Conservation (phyloP, 2,888 invertebrate genomes). For the Choreutis nemorana region DNA sequence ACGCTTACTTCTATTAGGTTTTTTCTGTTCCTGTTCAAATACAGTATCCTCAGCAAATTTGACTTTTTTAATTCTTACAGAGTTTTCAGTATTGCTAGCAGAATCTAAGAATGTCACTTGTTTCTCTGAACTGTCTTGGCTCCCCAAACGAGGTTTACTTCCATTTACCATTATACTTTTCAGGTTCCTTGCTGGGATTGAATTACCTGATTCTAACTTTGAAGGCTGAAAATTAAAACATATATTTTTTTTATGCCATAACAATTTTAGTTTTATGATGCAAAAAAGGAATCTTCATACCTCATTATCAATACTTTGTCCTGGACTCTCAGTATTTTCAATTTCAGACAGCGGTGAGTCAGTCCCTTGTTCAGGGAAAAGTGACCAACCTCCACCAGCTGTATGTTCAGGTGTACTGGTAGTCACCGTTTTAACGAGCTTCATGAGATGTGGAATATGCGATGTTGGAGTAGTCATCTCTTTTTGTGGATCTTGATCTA, state of each 20-base stretch:
- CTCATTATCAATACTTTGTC: constrained; percentile 35
- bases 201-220: constrained; percentile 30
- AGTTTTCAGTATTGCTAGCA: constrained; percentile 24
- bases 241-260: too few relatives aligned
- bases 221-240: constrained; percentile 26
- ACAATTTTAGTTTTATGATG: neutral
- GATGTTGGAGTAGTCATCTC: constrained; percentile 50
- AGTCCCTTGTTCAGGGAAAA: constrained; percentile 41
- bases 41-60: constrained; percentile 52
- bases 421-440: constrained; percentile 36
- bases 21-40: constrained; percentile 34
- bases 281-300: constrained; percentile 15
- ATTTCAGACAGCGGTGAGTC: constrained; percentile 58
- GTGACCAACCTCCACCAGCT: constrained; percentile 31
- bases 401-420: constrained; percentile 55
- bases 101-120: constrained; percentile 47
- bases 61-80: constrained; percentile 38
- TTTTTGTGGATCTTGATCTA: constrained; percentile 10
- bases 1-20: constrained; percentile 41
- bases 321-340: constrained; percentile 43
- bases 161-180: constrained; percentile 47
- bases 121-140: constrained; percentile 51
- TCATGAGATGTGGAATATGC: constrained; percentile 31
- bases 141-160: constrained; percentile 30
- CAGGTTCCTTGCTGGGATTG: constrained; percentile 28